Conservation (phyloP, 92 coral and sea anemone genomes). For the Virgularia gustaviana region DNA sequence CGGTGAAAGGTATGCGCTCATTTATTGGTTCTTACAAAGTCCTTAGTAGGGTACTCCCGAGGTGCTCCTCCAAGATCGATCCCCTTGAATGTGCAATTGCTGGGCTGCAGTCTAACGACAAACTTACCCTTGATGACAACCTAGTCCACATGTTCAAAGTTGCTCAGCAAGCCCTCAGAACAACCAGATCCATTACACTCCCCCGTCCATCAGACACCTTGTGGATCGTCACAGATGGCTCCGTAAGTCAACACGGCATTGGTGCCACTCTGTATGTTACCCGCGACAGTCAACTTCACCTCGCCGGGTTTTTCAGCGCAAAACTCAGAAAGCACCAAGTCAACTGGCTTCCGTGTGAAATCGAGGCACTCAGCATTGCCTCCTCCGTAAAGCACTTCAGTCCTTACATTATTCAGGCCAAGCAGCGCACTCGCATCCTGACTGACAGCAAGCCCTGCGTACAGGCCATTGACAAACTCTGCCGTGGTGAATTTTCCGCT, state of each 20-base stretch:
- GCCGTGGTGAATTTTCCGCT: neutral
- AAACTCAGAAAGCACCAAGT: constrained; percentile 20
- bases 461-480: neutral
- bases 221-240: constrained; percentile 35
- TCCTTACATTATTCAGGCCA: neutral
- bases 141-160: constrained; percentile 25
- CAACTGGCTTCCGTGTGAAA: constrained; percentile 14
- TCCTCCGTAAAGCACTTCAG: neutral
- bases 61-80: constrained; percentile 20
- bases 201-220: constrained; percentile 21
- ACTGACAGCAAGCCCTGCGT: too few relatives aligned
- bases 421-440: neutral
- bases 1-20: constrained; percentile 7
- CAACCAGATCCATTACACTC: constrained; percentile 2
- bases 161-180: constrained; percentile 43
- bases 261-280: constrained; percentile 31
- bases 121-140: constrained; percentile 32
- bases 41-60: constrained; percentile 37
- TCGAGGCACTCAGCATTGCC: constrained; percentile 13
- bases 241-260: constrained; percentile 8
- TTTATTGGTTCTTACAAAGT: constrained; percentile 47
- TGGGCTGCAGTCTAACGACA: constrained; percentile 44
- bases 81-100: constrained; percentile 39
- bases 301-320: constrained; percentile 20
- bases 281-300: neutral